A percentile compares a stretch with the other conserved stretches of the same genome.
Conservation (phyloP, 2,888 invertebrate species). For the Tenthredo scrophulariae region DNA sequence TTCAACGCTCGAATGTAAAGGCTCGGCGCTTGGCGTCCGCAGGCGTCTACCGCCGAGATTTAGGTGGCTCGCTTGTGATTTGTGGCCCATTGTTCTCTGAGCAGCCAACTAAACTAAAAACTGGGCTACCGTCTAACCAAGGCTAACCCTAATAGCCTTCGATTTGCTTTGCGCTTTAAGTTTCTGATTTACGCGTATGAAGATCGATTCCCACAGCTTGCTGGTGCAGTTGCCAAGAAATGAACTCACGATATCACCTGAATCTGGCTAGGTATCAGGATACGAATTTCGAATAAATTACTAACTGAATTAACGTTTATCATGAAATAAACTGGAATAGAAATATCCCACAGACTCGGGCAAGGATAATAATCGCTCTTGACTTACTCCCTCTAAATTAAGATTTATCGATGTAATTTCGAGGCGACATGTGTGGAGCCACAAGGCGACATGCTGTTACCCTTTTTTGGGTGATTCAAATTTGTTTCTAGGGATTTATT, state of each 20-base stretch:
- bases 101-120: constrained; percentile 65
- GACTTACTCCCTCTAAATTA: neutral
- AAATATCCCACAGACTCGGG: neutral
- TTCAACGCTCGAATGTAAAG: constrained; percentile 2
- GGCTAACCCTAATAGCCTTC: constrained; percentile 52
- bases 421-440: constrained; percentile 1
- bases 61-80: constrained; percentile 70
- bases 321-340: neutral
- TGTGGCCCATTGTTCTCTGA: constrained; percentile 73
- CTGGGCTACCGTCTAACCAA: constrained; percentile 64
- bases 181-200: constrained; percentile 15
- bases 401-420: neutral
- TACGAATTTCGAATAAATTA: neutral
- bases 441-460: constrained; percentile 12
- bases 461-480: constrained; percentile 3
- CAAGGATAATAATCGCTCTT: neutral
- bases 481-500: neutral
- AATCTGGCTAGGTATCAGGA: neutral
- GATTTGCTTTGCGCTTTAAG: constrained; percentile 40
- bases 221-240: neutral
- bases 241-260: neutral
- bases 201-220: constrained; percentile 22
- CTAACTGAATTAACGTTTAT: neutral
- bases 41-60: constrained; percentile 68
- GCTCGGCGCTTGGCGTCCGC: constrained; percentile 35